These are phyloP conservation scores for Trogon surrucura DNA, from an alignment of 2,113 vertebrate genomes.

Conservation along the genomic window DNA sequence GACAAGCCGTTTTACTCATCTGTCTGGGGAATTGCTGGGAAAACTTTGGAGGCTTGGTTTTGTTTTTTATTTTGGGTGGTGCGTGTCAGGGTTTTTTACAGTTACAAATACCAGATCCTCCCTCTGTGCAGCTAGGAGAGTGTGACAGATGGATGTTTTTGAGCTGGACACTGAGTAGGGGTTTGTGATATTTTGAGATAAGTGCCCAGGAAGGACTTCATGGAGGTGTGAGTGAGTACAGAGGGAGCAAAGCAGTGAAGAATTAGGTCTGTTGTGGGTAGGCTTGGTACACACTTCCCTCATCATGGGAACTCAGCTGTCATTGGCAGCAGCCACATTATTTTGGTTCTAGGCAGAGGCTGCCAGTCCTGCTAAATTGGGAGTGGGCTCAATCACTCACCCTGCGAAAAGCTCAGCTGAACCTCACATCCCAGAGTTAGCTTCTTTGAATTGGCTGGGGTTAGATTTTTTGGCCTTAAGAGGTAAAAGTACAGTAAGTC, in stretches of 20 bases:
- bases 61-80: not conserved
- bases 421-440: not conserved
- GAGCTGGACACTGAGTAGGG: not conserved
- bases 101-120: not conserved
- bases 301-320: rapidly evolving
- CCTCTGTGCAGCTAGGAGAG: not conserved
- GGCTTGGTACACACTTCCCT: not conserved
- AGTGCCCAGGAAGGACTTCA: not conserved
- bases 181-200: slow-evolving; percentile 22
- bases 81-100: not conserved
- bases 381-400: not conserved
- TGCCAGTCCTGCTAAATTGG: not conserved
- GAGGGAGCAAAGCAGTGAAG: not conserved
- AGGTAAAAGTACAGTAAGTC: not conserved
- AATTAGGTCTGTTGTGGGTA: not conserved
- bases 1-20: not conserved
- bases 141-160: not conserved
- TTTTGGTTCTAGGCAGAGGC: not conserved
- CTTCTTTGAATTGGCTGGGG: not conserved
- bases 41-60: not conserved
- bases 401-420: not conserved
- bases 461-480: not conserved
- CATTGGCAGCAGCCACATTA: not conserved
- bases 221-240: not conserved
- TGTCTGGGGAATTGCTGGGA: not conserved